These are phyloP conservation scores for Schrankia costaestrigalis DNA, from an alignment of 2,888 invertebrate genomes.

Conservation along the genomic window DNA sequence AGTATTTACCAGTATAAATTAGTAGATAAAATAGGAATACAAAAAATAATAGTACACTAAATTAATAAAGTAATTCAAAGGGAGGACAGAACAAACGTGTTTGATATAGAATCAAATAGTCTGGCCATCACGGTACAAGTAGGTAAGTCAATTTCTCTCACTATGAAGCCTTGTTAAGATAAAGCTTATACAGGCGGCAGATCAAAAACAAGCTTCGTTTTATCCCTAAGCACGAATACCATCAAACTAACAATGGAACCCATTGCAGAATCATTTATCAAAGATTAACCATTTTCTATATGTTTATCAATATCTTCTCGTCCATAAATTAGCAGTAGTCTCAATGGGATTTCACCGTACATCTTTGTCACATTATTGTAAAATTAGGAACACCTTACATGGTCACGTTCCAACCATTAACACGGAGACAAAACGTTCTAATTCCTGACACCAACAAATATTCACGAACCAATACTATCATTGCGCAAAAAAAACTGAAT, in stretches of 20 bases:
- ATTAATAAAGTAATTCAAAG: too few species aligned
- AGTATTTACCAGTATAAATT: too few species aligned
- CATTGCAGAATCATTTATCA: constrained; percentile 33
- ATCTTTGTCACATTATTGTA: constrained; percentile 70
- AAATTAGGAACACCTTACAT: constrained; percentile 67
- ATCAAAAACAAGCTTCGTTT: too few species aligned
- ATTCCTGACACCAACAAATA: constrained; percentile 73
- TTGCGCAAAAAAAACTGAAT: constrained; percentile 74
- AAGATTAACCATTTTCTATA: constrained; percentile 36
- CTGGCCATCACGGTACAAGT: too few species aligned
- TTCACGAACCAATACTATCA: constrained; percentile 74
- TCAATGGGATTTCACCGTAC: constrained; percentile 56
- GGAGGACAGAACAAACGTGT: too few species aligned
- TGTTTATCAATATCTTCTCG: constrained; percentile 41
- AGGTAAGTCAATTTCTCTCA: too few species aligned
- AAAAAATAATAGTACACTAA: too few species aligned
- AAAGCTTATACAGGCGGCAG: too few species aligned
- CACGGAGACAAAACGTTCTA: constrained; percentile 74
- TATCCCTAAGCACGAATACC: too few species aligned
- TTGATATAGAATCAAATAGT: too few species aligned
- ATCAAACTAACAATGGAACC: neutral
- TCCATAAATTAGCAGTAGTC: constrained; percentile 60
- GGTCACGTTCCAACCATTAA: constrained; percentile 78
- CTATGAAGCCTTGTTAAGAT: too few species aligned
- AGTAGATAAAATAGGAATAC: too few species aligned